Base-by-base conservation (phyloP, 1,140 invertebrate genomes). In the Pseudobourletiella spinata region DNA sequence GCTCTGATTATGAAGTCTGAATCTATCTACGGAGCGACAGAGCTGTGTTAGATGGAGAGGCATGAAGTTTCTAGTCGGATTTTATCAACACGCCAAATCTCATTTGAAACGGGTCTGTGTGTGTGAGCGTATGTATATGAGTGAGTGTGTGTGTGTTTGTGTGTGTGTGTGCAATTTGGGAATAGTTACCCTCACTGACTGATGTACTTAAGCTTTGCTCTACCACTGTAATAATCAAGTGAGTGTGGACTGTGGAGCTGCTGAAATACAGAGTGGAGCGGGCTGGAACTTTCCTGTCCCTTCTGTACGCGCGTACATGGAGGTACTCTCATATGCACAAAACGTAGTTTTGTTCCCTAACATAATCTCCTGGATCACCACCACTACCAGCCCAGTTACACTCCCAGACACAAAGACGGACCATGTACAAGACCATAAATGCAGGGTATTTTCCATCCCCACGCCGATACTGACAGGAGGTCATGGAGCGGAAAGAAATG, bases 1-100 rank as follows among this genome's bases (percentile, higher is more conserved):
- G 46, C 30, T 58, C 58, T 63, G 61, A 63, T 63, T 63, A 63
- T 58, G 57, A 63, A 63, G 61, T 58, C 29, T 57, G 55, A 63
- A 57, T 63, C 48, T 39, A 58, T 52, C 32, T 63, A 28, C 54
- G 8, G 42, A 61, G n/a, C n/a, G n/a, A n/a, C n/a, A n/a, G n/a
- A n/a, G n/a, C n/a, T n/a, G n/a, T n/a, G n/a, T n/a, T n/a, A n/a
- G n/a, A n/a, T n/a, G n/a, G n/a, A n/a, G n/a, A n/a, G n/a, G n/a
- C n/a, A n/a, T n/a, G n/a, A n/a, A n/a, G n/a, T 55, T 63, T 30
- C 54, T 57, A 42, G n/a, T 24, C 44, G 32, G 30, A 43, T 63
- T 59, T 64, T 68, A 68, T 68, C 66, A 64, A 63, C 66, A 68
- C 63, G 66, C 66, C 63, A 68, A 65, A 68, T 68, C 66, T 68